phyloP scores from a whole-genome alignment of 2,888 invertebrate genomes.

The Diadegma fenestrale region DNA sequence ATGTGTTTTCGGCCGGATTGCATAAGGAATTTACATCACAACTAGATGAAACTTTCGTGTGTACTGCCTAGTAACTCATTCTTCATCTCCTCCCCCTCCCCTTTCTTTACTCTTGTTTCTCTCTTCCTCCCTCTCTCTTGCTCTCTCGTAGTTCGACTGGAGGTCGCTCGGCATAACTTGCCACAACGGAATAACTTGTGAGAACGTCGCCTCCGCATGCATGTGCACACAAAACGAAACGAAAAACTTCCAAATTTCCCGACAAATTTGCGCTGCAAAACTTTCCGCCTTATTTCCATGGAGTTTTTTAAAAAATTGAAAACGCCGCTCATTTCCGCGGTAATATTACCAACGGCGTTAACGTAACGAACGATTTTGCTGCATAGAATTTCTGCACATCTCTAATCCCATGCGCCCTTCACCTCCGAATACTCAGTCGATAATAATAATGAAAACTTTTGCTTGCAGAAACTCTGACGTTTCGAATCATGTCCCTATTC shows the following conservation, averaged over 20 bases:
- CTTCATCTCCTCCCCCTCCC: conserved; percentile 48
- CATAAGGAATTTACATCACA: conserved; percentile 71
- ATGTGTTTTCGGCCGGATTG: conserved; percentile 67
- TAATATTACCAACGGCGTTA: background rate
- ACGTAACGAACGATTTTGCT: background rate
- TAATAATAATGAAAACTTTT: too few relatives aligned
- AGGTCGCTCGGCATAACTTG: conserved; percentile 61
- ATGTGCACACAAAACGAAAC: conserved; percentile 66
- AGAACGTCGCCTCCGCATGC: conserved; percentile 59
- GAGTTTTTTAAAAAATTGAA: background rate
- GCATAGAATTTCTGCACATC: too few relatives aligned
- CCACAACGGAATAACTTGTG: conserved; percentile 64
- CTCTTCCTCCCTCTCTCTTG: conserved; percentile 5
- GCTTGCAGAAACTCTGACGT: too few relatives aligned
- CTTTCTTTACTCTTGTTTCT: conserved; percentile 7
- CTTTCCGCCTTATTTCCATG: conserved; percentile 35
- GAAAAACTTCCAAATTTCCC: conserved; percentile 68
- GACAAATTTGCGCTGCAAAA: conserved; percentile 53
- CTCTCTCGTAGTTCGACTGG: conserved; percentile 30
- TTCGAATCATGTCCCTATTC: too few relatives aligned
- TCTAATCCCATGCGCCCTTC: too few relatives aligned
- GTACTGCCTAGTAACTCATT: conserved; percentile 68
- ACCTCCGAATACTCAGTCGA: too few relatives aligned
- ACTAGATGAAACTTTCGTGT: conserved; percentile 69
- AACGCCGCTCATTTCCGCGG: background rate